These are phyloP conservation scores for Nesospiza acunhae DNA, from an alignment of 2,113 vertebrate species.

Conservation along the genomic window DNA sequence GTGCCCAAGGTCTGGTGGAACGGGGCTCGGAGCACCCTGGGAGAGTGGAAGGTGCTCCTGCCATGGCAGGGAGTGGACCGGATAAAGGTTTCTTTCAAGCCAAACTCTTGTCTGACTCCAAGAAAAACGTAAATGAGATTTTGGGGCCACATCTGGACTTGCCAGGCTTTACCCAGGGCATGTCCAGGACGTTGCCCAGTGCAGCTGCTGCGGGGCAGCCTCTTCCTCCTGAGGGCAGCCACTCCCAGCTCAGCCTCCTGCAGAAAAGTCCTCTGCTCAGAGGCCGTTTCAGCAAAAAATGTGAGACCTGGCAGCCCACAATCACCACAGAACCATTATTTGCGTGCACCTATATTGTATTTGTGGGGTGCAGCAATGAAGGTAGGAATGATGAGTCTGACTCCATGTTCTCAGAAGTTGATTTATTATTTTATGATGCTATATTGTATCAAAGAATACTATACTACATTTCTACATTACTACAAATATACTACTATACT, in stretches of 20 bases:
- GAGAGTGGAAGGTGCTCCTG: rapidly evolving
- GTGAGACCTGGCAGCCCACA: neutral
- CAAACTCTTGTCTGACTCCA: neutral
- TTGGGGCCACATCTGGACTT: rapidly evolving
- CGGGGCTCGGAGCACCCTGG: rapidly evolving
- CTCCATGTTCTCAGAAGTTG: no score
- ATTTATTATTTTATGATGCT: no score
- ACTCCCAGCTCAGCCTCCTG: neutral
- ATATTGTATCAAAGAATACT: no score
- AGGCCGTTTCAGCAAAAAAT: neutral
- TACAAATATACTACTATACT: no score
- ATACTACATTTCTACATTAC: no score
- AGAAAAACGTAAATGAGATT: neutral
- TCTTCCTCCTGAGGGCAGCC: neutral
- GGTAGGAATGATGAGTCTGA: no score
- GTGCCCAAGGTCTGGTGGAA: no score
- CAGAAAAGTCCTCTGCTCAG: neutral
- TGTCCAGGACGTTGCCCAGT: rapidly evolving
- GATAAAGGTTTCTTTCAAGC: neutral
- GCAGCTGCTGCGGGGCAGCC: neutral
- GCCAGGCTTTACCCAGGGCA: no score
- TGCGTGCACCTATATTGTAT: neutral
- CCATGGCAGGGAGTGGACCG: rapidly evolving
- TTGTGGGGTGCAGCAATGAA: no score
- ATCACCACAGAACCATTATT: neutral